Evolutionary conservation across 2,888 invertebrate genomes (phyloP), one percentile per base, ranked within the genome.

Genomic region (Parapristionchus giblindavisi): DNA sequence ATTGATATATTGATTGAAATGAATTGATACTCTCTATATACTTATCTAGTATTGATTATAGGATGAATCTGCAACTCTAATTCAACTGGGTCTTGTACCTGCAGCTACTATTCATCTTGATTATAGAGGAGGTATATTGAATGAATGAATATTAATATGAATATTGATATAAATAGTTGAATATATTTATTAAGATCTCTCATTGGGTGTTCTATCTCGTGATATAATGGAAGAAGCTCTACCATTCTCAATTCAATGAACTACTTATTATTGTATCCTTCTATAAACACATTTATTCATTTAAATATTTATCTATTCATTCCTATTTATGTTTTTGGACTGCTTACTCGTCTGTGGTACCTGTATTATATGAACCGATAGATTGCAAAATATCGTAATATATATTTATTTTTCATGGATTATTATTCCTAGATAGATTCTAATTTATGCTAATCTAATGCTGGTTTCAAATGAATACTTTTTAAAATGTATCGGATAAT

Each of bases 51-150:
- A 17, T 43, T 11, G 29, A 40, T 65, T 65, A 14, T 11, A 68
- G 72, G 93, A 93, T 81, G 91, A 91, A 52, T 92, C 93, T 54
- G 92, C 92, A 84, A 92, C 93, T 58, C 91, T 97, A 85, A 91
- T 92, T 0, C 93, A 95, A 86, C 90, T 93, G 68, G 91, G 92
- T 83, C 90, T 96, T 78, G 93, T 94, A 81, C 96, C 96, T 54
- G 93, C 95, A 3, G 92, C 92, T 56, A 91, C 94, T 84, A 90
- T 96, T 72, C 92, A 92, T 77, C 94, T 95, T 89, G 71, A 43
- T 43, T 58, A 36, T 21, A 56, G 29, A 58, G 58, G 43, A 71
- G 58, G 58, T 40, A 6, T 8, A 29, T 36, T 11, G 29, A 17
- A 11, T n/a, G 3, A 4, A n/a, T 11, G 8, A 40, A 21, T 65